These are phyloP conservation scores for Asteroscopus sphinx DNA, from an alignment of 2,888 invertebrate species.

Conservation along the genomic window DNA sequence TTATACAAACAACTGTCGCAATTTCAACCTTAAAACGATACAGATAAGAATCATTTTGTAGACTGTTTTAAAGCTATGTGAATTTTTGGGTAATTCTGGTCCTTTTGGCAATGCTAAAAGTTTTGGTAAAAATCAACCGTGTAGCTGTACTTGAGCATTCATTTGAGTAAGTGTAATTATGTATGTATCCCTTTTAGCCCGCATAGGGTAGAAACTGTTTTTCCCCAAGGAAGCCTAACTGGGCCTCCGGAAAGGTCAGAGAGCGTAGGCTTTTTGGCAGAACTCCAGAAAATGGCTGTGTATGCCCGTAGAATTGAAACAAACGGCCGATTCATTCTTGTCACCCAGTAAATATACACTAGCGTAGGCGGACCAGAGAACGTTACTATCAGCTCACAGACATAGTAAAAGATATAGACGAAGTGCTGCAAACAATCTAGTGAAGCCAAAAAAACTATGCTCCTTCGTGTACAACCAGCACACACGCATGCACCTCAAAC, in stretches of 20 bases:
- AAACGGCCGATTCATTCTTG: constrained; percentile 33
- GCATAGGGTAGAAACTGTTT: neutral
- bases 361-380: neutral
- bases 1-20: constrained; percentile 33
- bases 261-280: constrained; percentile 33
- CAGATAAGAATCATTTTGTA: constrained; percentile 5
- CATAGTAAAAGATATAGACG: too few species aligned
- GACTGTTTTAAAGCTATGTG: constrained; percentile 9
- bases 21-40: constrained; percentile 35
- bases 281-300: constrained; percentile 27
- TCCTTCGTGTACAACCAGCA: too few species aligned
- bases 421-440: too few species aligned
- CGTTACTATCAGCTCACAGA: neutral
- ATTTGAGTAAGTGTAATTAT: constrained; percentile 10
- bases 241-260: constrained; percentile 22
- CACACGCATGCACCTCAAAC: too few species aligned
- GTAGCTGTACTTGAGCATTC: neutral
- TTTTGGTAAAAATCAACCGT: constrained; percentile 9
- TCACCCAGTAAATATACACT: constrained; percentile 28
- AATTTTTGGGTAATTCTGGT: constrained; percentile 13
- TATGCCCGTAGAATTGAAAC: constrained; percentile 38
- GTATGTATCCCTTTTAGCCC: neutral
- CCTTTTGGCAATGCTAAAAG: constrained; percentile 16
- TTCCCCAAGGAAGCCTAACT: constrained; percentile 17
- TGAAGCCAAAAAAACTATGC: too few species aligned